Conservation (phyloP, 2,797 vertebrate genomes). For the Chloroceryle inda region DNA sequence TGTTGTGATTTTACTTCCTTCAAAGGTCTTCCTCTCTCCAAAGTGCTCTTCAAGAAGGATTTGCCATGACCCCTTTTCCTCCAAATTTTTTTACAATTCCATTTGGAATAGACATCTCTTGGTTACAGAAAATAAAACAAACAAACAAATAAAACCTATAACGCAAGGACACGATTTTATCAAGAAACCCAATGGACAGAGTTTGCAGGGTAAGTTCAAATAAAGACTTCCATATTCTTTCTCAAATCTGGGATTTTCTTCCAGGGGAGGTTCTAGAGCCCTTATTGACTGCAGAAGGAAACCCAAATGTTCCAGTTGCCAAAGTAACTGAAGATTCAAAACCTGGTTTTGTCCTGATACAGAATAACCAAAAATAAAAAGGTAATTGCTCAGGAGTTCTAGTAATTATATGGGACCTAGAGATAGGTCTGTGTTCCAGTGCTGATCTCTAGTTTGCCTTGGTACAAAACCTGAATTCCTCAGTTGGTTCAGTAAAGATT, state of each 20-base stretch:
- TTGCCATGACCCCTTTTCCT: not conserved
- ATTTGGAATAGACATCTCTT: not conserved
- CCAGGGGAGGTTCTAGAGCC: not conserved
- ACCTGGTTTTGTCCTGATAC: not conserved
- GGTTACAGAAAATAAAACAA: not conserved
- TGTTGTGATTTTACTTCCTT: not conserved
- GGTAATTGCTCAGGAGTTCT: not conserved
- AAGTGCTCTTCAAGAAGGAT: not conserved
- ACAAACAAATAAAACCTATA: fast-evolving
- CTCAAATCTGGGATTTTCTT: not conserved
- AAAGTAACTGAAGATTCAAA: not conserved
- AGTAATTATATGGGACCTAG: not conserved
- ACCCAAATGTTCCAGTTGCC: not conserved
- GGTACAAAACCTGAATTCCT: not conserved
- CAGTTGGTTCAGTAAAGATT: not conserved
- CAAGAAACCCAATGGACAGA: not conserved
- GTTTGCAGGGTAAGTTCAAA: not conserved
- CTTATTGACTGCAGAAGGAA: not conserved
- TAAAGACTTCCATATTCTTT: not conserved
- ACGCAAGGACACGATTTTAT: not conserved
- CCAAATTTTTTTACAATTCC: not conserved
- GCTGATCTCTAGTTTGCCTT: not conserved
- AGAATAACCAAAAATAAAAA: not conserved
- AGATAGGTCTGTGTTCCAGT: not conserved
- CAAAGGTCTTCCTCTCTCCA: not conserved